Conservation (phyloP, 2,888 invertebrate genomes). For the Aphodius sticticus region DNA sequence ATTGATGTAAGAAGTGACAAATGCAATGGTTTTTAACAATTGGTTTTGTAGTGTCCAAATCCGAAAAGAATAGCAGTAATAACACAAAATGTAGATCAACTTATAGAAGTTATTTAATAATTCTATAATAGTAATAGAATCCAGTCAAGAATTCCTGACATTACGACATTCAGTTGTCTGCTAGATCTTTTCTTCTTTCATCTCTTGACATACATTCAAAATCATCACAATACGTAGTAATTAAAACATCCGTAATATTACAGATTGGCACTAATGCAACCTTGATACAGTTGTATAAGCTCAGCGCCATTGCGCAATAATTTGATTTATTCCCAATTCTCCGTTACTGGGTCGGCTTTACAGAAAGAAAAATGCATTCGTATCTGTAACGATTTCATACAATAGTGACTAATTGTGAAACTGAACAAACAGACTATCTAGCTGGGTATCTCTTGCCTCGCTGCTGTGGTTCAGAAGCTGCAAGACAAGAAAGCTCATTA, state of each 20-base stretch:
- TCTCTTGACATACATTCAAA: neutral
- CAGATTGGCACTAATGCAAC: neutral
- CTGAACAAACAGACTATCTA: neutral
- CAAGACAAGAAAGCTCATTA: slow-evolving; percentile 4
- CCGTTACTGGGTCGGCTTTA: neutral
- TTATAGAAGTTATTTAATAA: no score
- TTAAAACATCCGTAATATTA: neutral
- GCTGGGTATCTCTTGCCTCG: neutral
- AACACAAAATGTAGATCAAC: no score
- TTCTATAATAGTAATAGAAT: no score
- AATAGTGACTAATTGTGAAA: neutral
- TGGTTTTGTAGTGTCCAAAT: no score
- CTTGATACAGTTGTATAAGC: neutral
- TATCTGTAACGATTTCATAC: neutral
- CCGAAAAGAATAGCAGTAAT: no score
- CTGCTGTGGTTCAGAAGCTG: neutral
- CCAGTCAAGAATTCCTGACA: no score
- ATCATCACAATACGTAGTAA: neutral
- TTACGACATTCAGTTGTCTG: no score
- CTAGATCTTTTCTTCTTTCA: neutral
- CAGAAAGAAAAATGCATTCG: neutral
- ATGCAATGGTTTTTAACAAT: no score
- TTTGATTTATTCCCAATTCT: neutral
- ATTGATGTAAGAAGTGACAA: no score
- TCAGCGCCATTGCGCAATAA: neutral